Conservation (phyloP, 2,113 vertebrate species). For the Sturnus vulgaris region DNA sequence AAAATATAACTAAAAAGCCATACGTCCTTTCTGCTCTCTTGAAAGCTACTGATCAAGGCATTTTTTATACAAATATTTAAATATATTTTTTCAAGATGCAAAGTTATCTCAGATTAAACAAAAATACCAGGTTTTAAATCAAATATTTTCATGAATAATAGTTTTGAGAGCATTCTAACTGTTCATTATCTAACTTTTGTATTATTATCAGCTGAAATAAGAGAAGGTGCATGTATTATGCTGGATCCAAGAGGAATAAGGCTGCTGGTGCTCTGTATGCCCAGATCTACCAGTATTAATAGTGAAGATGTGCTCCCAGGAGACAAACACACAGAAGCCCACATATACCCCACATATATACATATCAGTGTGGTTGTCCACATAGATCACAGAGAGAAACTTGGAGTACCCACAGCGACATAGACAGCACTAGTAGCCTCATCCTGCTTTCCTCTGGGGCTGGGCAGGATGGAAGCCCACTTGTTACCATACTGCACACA, state of each 20-base stretch:
- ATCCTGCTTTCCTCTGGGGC: background rate
- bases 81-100: background rate
- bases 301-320: accelerated
- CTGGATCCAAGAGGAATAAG: background rate
- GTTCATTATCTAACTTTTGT: background rate
- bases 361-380: background rate
- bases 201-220: background rate
- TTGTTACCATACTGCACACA: background rate
- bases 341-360: background rate
- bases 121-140: background rate
- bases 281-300: background rate
- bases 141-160: background rate
- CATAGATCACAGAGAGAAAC: background rate
- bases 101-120: background rate
- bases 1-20: background rate
- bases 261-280: background rate
- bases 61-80: background rate
- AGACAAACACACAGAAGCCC: background rate
- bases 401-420: no score
- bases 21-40: background rate
- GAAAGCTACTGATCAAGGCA: background rate
- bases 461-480: background rate
- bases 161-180: background rate
- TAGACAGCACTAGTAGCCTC: background rate
- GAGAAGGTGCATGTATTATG: background rate